phyloP scores from a whole-genome alignment of 2,888 invertebrate species.

The Mermis nigrescens region DNA sequence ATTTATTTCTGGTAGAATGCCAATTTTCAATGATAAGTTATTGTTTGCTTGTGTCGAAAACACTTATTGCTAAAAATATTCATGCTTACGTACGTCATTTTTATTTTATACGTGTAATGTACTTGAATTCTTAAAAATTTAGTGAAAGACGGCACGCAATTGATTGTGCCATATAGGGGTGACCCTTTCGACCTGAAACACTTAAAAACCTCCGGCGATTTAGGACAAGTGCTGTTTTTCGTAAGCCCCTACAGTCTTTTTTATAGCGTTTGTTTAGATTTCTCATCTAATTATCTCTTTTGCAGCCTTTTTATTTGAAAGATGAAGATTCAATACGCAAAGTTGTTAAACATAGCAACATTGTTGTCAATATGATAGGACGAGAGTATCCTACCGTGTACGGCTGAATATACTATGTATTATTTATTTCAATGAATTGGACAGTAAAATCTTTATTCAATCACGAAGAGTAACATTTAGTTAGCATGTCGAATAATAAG shows the following conservation, averaged over 20 bases:
- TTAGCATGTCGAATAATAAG: too few relatives aligned
- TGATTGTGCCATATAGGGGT: slow-evolving; percentile 76
- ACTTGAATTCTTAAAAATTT: slow-evolving; percentile 8
- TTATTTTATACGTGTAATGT: too few relatives aligned
- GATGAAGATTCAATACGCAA: slow-evolving; percentile 61
- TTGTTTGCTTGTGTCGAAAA: too few relatives aligned
- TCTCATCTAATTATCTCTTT: not conserved
- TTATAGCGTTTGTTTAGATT: not conserved
- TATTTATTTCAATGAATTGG: too few relatives aligned
- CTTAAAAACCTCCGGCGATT: slow-evolving; percentile 68
- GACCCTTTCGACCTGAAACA: slow-evolving; percentile 58
- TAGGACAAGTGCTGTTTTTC: slow-evolving; percentile 72
- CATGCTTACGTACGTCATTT: too few relatives aligned
- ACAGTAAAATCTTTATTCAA: too few relatives aligned
- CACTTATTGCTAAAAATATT: too few relatives aligned
- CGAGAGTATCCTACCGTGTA: slow-evolving; percentile 67
- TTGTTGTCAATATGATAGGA: slow-evolving; percentile 83
- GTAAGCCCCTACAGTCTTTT: too few relatives aligned
- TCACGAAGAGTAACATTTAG: too few relatives aligned
- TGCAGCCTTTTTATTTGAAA: slow-evolving; percentile 54
- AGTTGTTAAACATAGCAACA: slow-evolving; percentile 71
- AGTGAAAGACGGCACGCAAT: slow-evolving; percentile 40
- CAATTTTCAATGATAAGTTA: too few relatives aligned
- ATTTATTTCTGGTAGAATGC: too few relatives aligned
- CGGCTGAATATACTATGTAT: too few relatives aligned